A percentile compares a stretch with the other conserved stretches of the same genome.
Evolutionary conservation across 2,888 invertebrate genomes (phyloP).

Genomic region (Globia sparganii): DNA sequence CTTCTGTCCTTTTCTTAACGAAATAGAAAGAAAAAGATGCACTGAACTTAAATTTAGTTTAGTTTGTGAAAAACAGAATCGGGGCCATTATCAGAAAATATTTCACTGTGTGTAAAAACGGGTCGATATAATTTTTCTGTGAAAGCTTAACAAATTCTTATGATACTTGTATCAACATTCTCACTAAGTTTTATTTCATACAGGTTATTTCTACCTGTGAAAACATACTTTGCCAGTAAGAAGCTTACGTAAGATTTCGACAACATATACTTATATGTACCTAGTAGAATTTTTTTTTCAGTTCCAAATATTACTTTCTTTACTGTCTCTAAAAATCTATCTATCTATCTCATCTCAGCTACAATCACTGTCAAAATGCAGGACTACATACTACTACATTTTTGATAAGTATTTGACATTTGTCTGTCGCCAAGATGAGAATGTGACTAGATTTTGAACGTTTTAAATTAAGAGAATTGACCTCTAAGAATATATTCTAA

Average conservation of each 20-base stretch:
- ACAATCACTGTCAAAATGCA: too few species aligned
- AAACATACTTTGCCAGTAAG: not conserved
- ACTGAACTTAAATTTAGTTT: too few species aligned
- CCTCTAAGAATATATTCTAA: not conserved
- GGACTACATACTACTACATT: not conserved
- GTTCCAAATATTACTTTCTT: not conserved
- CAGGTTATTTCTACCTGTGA: not conserved
- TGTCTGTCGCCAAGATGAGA: not conserved
- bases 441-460: not conserved
- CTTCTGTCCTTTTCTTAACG: too few species aligned
- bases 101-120: not conserved
- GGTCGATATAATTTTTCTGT: slow-evolving; percentile 22
- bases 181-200: not conserved
- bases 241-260: slow-evolving; percentile 5
- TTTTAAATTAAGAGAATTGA: not conserved
- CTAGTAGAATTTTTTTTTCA: not conserved
- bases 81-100: slow-evolving; percentile 7
- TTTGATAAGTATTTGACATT: not conserved
- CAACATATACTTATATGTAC: not conserved
- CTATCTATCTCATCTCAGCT: too few species aligned
- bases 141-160: not conserved
- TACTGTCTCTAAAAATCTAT: not conserved
- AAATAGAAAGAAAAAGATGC: too few species aligned
- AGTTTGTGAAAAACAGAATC: too few species aligned
- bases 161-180: not conserved